Evolutionary conservation across 2,797 vertebrate genomes (phyloP).

Genomic region (Enteromius afrohamiltoni): DNA sequence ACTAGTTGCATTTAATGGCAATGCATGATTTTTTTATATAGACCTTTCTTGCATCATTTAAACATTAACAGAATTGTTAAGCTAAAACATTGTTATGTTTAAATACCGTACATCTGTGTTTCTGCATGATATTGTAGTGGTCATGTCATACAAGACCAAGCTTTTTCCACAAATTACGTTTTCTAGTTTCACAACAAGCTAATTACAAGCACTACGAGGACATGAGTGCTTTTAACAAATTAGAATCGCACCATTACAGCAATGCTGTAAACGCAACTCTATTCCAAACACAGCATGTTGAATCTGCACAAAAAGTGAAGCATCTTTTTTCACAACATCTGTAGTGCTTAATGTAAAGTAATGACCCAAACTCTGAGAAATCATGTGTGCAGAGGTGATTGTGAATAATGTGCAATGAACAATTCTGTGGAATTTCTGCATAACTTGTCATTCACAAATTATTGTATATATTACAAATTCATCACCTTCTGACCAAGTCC

Average conservation of each 20-base stretch:
- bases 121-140: neutral
- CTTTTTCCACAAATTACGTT: neutral
- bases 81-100: neutral
- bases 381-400: too few species aligned
- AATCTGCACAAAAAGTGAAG: neutral
- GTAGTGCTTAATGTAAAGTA: neutral
- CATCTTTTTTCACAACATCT: neutral
- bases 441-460: neutral
- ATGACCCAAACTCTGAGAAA: too few species aligned
- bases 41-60: neutral
- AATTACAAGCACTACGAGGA: neutral
- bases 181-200: neutral
- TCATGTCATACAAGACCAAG: neutral
- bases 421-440: neutral
- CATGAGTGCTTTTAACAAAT: neutral
- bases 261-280: neutral
- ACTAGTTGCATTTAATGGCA: neutral
- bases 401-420: too few species aligned
- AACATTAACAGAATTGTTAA: neutral
- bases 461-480: too few species aligned
- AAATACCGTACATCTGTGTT: neutral
- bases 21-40: neutral
- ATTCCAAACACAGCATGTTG: neutral
- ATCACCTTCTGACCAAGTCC: neutral
- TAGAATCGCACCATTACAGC: neutral